Base-by-base conservation (phyloP, 2,797 vertebrate genomes). In the Myotis myotis region DNA sequence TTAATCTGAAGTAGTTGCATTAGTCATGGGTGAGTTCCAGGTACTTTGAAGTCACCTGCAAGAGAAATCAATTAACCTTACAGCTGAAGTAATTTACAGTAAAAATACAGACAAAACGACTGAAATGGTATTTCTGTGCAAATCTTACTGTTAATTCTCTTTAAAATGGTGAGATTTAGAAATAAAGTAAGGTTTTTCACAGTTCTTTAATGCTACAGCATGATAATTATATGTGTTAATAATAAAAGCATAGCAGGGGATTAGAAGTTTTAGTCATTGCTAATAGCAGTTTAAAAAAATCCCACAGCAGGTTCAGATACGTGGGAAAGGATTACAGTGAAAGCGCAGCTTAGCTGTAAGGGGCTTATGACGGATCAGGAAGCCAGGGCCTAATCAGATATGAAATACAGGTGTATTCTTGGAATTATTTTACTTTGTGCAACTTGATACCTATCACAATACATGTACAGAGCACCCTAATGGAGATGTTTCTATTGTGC, bases 31-130 rank as follows among this genome's bases (percentile, higher is more conserved):
- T 97, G 96, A 95, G n/a, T 93, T 97, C 98, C 95, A 97, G 93
- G 96, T 92, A 78, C 94, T 95, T 97, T 97, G 97, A 98, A 97
- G 97, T 98, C 94, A 82, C 94, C 97, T 97, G 94, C 83, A 96
- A 97, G 87, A 96, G 94, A 88, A 98, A 96, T 97, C 98, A 98
- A 38, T 98, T 98, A 98, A 97, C 95, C 96, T 97, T 96, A 97
- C 70, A 97, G 97, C 87, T 97, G 87, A 97, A 98, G 97, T 98
- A 97, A 98, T 97, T 96, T 97, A 96, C 74, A 94, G 97, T 96
- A 93, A 94, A 97, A 97, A 95, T 85, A 96, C 79, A 97, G 81
- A 91, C 28, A 47, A 78, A 91, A 85, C 64, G 47, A 75, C 62
- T 47, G 55, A 95, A 94, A 89, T 64, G 62, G 74, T 85, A 36